Evolutionary conservation across 2,797 vertebrate species (phyloP).

Genomic region (Chrosomus eos): DNA sequence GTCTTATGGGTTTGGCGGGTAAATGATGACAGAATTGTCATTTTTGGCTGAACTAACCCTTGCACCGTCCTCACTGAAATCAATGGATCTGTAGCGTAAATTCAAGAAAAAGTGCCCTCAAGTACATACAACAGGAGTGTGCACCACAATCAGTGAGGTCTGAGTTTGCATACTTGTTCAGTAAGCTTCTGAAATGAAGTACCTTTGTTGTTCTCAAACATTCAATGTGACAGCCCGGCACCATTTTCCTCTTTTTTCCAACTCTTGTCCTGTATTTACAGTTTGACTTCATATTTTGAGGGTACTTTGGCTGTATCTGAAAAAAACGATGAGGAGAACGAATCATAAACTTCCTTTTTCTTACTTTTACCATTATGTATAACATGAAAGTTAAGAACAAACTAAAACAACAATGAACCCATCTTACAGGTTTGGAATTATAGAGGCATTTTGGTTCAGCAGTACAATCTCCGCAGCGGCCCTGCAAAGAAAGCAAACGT

Average conservation of each 20-base stretch:
- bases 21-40: background rate
- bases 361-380: background rate
- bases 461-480: slow-evolving; percentile 73
- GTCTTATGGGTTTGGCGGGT: background rate
- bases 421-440: slow-evolving; percentile 70
- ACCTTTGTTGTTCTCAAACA: slow-evolving; percentile 72
- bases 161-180: background rate
- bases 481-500: slow-evolving; percentile 63
- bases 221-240: slow-evolving; percentile 70
- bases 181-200: slow-evolving; percentile 7
- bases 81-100: background rate
- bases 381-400: background rate
- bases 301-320: slow-evolving; percentile 68
- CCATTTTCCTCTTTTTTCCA: slow-evolving; percentile 53
- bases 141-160: background rate
- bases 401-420: background rate
- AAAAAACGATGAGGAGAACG: background rate
- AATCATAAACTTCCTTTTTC: background rate
- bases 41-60: background rate
- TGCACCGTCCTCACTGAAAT: background rate
- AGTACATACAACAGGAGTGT: background rate
- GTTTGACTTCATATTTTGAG: slow-evolving; percentile 69
- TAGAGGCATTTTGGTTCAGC: slow-evolving; percentile 69
- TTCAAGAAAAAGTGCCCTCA: background rate
- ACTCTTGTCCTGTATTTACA: slow-evolving; percentile 72